Conservation (phyloP, 2,797 vertebrate species). For the Podarcis siculus region DNA sequence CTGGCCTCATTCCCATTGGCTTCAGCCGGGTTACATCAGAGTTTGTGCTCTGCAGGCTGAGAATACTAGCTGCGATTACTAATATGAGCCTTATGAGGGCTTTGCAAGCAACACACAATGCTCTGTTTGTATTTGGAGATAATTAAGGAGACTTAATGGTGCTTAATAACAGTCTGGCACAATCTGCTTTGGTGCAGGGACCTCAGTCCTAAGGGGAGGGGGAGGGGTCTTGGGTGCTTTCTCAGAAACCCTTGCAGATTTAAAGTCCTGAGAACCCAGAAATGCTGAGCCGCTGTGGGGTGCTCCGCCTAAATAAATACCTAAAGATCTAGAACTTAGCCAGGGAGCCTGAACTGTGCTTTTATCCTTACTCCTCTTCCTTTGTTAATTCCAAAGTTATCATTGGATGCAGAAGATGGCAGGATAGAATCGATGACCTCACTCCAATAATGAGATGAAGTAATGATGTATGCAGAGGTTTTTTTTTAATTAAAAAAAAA, state of each 20-base stretch:
- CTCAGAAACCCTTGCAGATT: constrained; percentile 19
- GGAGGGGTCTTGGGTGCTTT: constrained; percentile 6
- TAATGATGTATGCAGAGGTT: too few species aligned
- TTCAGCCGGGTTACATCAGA: not conserved
- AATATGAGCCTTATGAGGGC: constrained; percentile 9
- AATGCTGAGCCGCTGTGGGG: not conserved
- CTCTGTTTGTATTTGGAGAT: constrained; percentile 44
- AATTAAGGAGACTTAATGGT: constrained; percentile 18
- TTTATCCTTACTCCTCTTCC: not conserved
- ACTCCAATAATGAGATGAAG: too few species aligned
- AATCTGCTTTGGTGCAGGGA: constrained; percentile 27
- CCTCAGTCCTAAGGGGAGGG: constrained; percentile 34
- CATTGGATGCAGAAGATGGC: not conserved
- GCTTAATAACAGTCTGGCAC: constrained; percentile 33
- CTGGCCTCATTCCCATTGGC: not conserved
- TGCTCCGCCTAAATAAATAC: not conserved
- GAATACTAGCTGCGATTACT: not conserved
- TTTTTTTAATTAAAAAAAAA: too few species aligned
- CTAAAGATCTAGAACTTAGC: not conserved
- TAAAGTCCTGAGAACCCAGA: constrained; percentile 28
- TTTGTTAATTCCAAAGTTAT: not conserved
- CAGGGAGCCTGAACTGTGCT: not conserved
- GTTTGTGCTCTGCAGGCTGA: not conserved
- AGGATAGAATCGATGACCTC: not conserved
- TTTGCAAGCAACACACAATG: not conserved